Evolutionary conservation across 2,888 invertebrate species (phyloP), one percentile per base, ranked within the genome.

Genomic region (Cantharis lateralis): DNA sequence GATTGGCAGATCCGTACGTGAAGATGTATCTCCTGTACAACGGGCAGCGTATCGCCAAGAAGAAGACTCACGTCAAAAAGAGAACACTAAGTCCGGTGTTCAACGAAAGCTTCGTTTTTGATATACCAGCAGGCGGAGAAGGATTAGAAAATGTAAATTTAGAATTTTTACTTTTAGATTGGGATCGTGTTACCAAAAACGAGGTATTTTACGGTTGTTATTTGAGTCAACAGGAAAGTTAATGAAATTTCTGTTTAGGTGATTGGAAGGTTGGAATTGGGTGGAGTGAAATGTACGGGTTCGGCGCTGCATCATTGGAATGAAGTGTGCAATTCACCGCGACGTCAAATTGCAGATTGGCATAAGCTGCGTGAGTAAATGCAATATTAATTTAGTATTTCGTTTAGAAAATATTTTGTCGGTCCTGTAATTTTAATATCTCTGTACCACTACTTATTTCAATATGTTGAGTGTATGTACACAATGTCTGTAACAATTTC

Each of bases 321-420:
- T 86, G 98, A 98, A 91, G 98, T 98, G 82, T 96, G 97, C 91
- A 97, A 95, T 87, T 98, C 98, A 82, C 98, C 98, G 71, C 93
- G 98, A 83, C 94, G 98, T 82, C 99, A 99, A 91, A 98, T 99
- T 87, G 99, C 99, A 81, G 98, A 99, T 90, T 99, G 99, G 99
- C 99, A 99, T 92, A 98, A 98, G 90, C 92, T 99, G 84, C 94
- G 95, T 89, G 97, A 97, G 92, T 97, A 93, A 91, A 15, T 68
- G 71, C 74, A 77, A 77, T 77, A 76, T 74, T 71, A 63, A 28
- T 10, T 28, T 28, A 64, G 48, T 48, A 9, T 9, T 20, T 66
- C 13, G 20, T 66, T 20, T 18, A 66, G 64, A 15, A 66, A 66
- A 66, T 9, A 20, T 66, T 66, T 10, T 32, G 64, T 66, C 63